phyloP scores from a whole-genome alignment of 2,113 vertebrate genomes.

The Saccopteryx bilineata region DNA sequence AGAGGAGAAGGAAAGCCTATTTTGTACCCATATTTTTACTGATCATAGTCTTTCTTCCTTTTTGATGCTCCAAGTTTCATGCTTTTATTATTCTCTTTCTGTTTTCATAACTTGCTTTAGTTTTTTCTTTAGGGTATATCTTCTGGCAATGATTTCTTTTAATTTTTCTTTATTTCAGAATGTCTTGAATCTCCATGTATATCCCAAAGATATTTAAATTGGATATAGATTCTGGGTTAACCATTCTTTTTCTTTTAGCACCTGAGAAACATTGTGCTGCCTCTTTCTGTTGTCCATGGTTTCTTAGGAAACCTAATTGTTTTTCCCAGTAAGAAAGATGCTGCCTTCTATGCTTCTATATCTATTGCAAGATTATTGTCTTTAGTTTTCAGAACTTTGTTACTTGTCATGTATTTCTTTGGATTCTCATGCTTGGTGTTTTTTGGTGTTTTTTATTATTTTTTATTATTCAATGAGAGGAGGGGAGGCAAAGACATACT shows the following conservation, averaged over 20 bases:
- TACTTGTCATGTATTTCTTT: not conserved
- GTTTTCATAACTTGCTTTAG: not conserved
- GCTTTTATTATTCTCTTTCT: not conserved
- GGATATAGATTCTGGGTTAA: not conserved
- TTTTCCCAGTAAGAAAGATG: not conserved
- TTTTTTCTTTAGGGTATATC: not conserved
- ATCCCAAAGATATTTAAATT: not conserved
- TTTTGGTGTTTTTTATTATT: not conserved
- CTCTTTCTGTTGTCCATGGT: not conserved
- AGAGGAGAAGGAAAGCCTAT: not conserved
- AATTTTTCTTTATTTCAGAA: not conserved
- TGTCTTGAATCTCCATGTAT: not conserved
- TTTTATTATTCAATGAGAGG: no score
- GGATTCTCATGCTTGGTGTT: not conserved
- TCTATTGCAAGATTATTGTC: not conserved
- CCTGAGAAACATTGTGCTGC: not conserved
- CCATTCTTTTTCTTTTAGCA: not conserved
- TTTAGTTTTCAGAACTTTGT: not conserved
- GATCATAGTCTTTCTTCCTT: not conserved
- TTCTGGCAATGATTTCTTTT: not conserved
- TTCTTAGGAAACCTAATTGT: not conserved
- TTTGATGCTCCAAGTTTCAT: not conserved
- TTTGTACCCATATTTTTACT: not conserved
- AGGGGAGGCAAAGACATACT: no score
- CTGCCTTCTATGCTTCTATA: not conserved